Conservation (phyloP, 2,888 invertebrate species). For the Sepioteuthis lessoniana region DNA sequence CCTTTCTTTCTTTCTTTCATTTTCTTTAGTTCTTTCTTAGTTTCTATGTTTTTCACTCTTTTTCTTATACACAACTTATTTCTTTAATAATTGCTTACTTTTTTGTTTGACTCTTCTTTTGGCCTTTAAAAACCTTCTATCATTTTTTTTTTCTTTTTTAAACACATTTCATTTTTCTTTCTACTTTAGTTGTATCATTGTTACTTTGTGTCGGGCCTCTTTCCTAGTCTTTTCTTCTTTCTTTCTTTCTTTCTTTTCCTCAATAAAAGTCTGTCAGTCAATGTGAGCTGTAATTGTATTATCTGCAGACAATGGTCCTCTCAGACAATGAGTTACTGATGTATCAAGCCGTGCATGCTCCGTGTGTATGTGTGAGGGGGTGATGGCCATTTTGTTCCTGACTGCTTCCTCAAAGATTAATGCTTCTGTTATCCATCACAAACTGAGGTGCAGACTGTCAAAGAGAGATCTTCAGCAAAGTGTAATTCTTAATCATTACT, state of each 20-base stretch:
- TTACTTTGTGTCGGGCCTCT: too few species aligned
- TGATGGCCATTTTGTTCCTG: too few species aligned
- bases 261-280: background rate
- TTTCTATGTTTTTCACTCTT: too few species aligned
- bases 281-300: background rate
- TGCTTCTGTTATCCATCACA: background rate
- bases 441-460: background rate
- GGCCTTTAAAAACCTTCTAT: background rate
- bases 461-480: background rate
- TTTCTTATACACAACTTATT: too few species aligned
- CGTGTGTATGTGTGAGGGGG: background rate
- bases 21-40: too few species aligned
- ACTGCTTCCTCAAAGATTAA: background rate
- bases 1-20: too few species aligned
- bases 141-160: background rate
- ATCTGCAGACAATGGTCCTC: background rate
- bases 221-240: too few species aligned
- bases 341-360: conserved; percentile 33
- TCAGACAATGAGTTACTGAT: background rate
- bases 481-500: background rate
- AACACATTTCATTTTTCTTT: background rate
- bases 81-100: too few species aligned
- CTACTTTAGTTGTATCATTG: too few species aligned
- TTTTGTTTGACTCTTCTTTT: background rate
- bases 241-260: background rate